Base-by-base conservation (phyloP, 1,140 invertebrate species). In the Pissodes strobi region DNA sequence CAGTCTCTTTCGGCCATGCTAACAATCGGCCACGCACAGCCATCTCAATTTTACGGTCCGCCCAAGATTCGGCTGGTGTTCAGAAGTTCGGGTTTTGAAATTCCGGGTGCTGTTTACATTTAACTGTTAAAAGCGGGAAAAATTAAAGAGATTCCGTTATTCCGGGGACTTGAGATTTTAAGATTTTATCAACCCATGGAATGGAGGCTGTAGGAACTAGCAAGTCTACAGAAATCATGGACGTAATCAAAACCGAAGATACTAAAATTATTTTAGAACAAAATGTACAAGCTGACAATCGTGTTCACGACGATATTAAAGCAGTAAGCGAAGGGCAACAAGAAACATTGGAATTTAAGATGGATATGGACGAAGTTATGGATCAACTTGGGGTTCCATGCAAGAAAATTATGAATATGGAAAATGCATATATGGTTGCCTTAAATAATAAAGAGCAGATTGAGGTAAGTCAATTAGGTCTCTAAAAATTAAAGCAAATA, bases 391-490 rank as follows among this genome's bases (percentile, higher is more conserved):
- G 23, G 10, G 9, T 49, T 34, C 45, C 43, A 2, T 48, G 25
- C 21, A 48, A 19, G 27, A 60, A 60, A 49, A 27, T 49, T 10
- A 34, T 49, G 22, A 21, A 25, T 15, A 30, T 48, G 15, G 34
- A 48, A 34, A 49, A 49, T 37, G 15, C 22, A 8, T 60, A 49
- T 49, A 21, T 60, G 38, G 15, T 60, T 34, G 57, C 13, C 9
- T n/a, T 60, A 19, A 38, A 34, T 21, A 48, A 12, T 21, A 60
- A 60, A 48, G 57, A 60, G 15, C 23, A 60, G 21, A 60, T 49
- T 8, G 57, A 60, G 43, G 57, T 60, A 60, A 18, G 8, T 37
- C 23, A 15, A n/a, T n/a, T n/a, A n/a, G n/a, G n/a, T n/a, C n/a
- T n/a, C n/a, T n/a, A n/a, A n/a, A n/a, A n/a, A n/a, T n/a, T n/a